These are phyloP conservation scores for Butastur rufipennis DNA, from an alignment of 2,113 vertebrate genomes.

Conservation along the genomic window DNA sequence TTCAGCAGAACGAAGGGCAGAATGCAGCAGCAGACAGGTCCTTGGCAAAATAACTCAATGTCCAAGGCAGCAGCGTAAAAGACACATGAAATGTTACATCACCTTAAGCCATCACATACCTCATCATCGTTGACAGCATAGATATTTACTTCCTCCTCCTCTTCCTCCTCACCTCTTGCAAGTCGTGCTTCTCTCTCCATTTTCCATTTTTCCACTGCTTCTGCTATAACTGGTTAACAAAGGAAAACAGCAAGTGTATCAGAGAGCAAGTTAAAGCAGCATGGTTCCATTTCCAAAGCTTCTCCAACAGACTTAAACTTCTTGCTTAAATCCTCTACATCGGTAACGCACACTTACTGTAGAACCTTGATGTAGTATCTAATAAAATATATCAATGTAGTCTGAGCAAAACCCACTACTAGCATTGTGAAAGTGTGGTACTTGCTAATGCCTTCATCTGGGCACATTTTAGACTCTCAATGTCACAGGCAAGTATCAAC, in stretches of 20 bases:
- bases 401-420: background rate
- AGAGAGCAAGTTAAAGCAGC: background rate
- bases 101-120: constrained; percentile 62
- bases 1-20: background rate
- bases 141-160: constrained; percentile 90
- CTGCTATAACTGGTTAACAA: constrained; percentile 75
- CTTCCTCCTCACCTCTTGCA: constrained; percentile 77
- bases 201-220: constrained; percentile 88
- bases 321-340: background rate
- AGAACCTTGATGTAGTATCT: background rate
- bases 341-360: accelerated
- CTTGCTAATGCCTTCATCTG: background rate
- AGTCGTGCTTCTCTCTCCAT: constrained; percentile 80
- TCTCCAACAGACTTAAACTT: background rate
- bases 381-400: background rate
- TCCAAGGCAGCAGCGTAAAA: background rate
- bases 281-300: background rate
- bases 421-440: background rate
- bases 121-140: constrained; percentile 85
- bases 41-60: background rate
- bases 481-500: background rate
- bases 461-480: background rate
- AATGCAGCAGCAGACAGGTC: background rate
- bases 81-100: background rate
- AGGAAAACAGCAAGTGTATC: background rate